phyloP scores from a whole-genome alignment of 2,797 vertebrate genomes.

The Podarcis lilfordi region DNA sequence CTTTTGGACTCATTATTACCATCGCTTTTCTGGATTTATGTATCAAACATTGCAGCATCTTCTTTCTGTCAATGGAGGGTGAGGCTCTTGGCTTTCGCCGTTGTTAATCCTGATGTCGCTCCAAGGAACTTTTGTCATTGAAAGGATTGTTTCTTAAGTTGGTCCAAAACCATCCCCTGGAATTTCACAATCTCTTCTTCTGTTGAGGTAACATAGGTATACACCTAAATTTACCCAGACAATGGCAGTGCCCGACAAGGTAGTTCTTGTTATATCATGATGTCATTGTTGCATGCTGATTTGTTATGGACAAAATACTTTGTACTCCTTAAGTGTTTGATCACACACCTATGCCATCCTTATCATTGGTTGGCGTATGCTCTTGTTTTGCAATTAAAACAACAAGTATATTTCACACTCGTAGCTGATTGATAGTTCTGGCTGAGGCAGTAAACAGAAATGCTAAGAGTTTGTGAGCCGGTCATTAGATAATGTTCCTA shows the following conservation, averaged over 20 bases:
- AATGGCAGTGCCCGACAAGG: background rate
- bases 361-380: background rate
- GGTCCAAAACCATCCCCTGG: background rate
- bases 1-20: background rate
- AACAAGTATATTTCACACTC: background rate
- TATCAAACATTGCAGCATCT: background rate
- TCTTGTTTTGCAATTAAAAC: background rate
- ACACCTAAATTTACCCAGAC: background rate
- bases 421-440: too few relatives aligned
- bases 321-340: background rate
- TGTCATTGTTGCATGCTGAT: background rate
- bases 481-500: background rate
- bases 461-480: background rate
- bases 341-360: background rate
- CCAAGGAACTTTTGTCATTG: background rate
- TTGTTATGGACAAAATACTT: background rate
- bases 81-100: background rate
- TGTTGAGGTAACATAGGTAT: background rate
- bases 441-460: background rate
- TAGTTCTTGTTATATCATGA: background rate
- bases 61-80: background rate
- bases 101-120: background rate
- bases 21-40: background rate
- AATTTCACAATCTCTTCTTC: background rate
- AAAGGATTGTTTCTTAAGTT: background rate